phyloP scores from a whole-genome alignment of 2,797 vertebrate species.

The Tapirus indicus region DNA sequence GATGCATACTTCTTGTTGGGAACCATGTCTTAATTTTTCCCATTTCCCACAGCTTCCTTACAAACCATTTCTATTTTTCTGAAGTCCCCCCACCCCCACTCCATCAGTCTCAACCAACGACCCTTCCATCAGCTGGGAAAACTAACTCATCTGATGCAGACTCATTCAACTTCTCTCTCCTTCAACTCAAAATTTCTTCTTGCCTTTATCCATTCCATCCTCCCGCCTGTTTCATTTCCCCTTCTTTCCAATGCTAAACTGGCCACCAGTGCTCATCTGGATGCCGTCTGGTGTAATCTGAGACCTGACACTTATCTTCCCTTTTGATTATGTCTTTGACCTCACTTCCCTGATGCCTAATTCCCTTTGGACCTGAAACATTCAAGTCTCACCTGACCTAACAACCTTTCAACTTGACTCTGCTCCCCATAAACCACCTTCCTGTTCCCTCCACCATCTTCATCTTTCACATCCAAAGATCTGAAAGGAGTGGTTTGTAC shows the following conservation, averaged over 20 bases:
- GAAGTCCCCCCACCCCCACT: background rate
- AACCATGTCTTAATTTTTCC: background rate
- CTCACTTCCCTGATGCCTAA: background rate
- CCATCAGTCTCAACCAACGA: background rate
- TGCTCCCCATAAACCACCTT: background rate
- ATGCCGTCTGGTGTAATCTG: background rate
- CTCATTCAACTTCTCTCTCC: background rate
- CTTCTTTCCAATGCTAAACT: background rate
- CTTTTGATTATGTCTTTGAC: background rate
- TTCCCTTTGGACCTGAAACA: background rate
- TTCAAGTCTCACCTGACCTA: constrained; percentile 1
- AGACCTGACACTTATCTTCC: background rate
- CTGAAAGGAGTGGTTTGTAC: background rate
- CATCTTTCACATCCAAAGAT: background rate
- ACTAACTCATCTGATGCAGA: background rate
- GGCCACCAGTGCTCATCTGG: background rate
- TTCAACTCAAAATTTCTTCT: constrained; percentile 3
- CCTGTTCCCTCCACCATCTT: background rate
- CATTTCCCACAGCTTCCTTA: background rate
- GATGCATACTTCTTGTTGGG: background rate
- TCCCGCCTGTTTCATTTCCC: background rate
- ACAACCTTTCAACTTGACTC: background rate
- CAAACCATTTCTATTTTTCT: constrained; percentile 15
- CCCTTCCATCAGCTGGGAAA: background rate
- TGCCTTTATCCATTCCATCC: background rate